Conservation (phyloP, 2,797 vertebrate species). For the Dermochelys coriacea region DNA sequence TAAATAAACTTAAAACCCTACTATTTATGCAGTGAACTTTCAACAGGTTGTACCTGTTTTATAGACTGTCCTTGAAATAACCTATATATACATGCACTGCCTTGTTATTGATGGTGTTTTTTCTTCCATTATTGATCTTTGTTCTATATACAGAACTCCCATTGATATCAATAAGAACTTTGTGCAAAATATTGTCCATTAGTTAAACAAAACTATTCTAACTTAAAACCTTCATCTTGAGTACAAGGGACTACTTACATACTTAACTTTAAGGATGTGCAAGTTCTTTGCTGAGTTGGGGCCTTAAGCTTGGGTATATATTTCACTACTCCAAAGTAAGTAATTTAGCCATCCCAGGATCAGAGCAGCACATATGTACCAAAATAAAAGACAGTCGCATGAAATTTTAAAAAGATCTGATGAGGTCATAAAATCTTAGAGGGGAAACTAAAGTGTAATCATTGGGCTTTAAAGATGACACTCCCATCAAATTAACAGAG, state of each 20-base stretch:
- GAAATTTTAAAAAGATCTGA: slow-evolving; percentile 1
- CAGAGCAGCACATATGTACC: background rate
- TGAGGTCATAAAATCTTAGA: slow-evolving; percentile 7
- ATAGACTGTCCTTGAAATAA: background rate
- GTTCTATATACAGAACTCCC: background rate
- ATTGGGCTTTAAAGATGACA: background rate
- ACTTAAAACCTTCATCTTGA: accelerated
- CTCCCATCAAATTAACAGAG: background rate
- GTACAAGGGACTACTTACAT: background rate
- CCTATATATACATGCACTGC: background rate
- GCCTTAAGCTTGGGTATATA: background rate
- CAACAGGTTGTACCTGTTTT: background rate
- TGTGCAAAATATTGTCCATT: accelerated
- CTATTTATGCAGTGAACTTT: background rate
- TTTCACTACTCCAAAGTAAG: background rate
- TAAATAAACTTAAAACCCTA: background rate
- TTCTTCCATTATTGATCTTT: background rate
- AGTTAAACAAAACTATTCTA: background rate
- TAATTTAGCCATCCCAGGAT: background rate
- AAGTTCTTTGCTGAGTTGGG: background rate
- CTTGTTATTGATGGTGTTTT: background rate
- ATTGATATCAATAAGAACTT: background rate
- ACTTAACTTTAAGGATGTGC: background rate
- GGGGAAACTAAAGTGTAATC: background rate
- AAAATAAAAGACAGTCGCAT: background rate